Base-by-base conservation (phyloP, 53 echinoderm and acorn worm genomes). In the Hippasteria phrygiana region DNA sequence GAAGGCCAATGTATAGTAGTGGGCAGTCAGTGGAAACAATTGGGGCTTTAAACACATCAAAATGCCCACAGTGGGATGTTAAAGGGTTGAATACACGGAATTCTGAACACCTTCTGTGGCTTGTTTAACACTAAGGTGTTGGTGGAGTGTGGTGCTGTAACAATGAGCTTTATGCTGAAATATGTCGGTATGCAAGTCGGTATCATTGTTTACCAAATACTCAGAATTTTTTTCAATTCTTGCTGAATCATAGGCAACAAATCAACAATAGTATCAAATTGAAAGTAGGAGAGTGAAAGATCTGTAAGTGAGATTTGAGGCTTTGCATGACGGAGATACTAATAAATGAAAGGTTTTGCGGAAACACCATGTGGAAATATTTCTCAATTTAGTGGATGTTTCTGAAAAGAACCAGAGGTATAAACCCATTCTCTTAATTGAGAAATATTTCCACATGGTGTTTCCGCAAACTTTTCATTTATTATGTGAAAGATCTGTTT, bases 1-100 rank as follows among this genome's bases (percentile, higher is more conserved):
- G 76, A 76, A 76, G 76, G 76, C 51, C 76, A 76, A 28, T 28
- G 0, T 41, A 1, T 22, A 73, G 22, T 73, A 26, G 53, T 24
- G 11, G 9, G 78, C 37, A 53, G 54, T 77, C n/a, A n/a, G 24
- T 38, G 78, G 78, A 78, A 78, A 78, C 78, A 78, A 78, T 78
- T 9, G 55, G 56, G 24, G 50, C 40, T 56, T 39, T 31, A 59
- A 35, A 36, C 39, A 38, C 38, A 24, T 24, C 40, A 55, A 36
- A n/a, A 55, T 35, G 36, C 35, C 9, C 78, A 37, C 78, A 78
- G 78, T 59, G 40, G 62, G 56, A 59, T 11, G 37, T 56, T 24
- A 38, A 39, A 0, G 24, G 17, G 18, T 16, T 13, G 31, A 10
- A 28, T 12, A 50, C 18, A 13, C 17, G 51, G 56, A 37, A 78